Conservation (phyloP, 2,113 vertebrate genomes). For the Isurus oxyrinchus region DNA sequence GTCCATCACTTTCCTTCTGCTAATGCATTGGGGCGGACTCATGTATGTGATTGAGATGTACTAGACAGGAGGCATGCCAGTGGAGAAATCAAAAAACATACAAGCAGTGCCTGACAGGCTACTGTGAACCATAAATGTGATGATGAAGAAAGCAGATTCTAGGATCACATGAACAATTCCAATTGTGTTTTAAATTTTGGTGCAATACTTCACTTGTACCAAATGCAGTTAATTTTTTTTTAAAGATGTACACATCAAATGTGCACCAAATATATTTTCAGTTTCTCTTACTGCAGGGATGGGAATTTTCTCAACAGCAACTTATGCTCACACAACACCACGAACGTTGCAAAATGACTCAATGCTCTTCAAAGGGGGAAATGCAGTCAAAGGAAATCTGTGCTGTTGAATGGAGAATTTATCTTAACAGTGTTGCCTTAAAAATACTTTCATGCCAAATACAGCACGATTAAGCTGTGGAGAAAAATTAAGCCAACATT, state of each 20-base stretch:
- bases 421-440: background rate
- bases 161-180: background rate
- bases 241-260: background rate
- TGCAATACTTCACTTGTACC: background rate
- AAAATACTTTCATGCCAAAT: background rate
- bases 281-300: background rate
- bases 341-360: background rate
- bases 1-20: slow-evolving; percentile 87
- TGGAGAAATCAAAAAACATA: slow-evolving; percentile 68
- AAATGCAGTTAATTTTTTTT: background rate
- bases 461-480: background rate
- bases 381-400: background rate
- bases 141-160: background rate
- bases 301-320: background rate
- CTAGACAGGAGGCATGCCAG: slow-evolving; percentile 65
- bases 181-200: background rate
- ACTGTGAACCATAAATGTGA: slow-evolving; percentile 61
- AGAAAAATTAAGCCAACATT: background rate
- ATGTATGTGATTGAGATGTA: slow-evolving; percentile 88
- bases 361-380: background rate
- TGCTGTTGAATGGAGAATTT: background rate
- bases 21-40: slow-evolving; percentile 77
- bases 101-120: slow-evolving; percentile 70
- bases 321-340: background rate
- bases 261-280: background rate